These are phyloP conservation scores for Sula dactylatra DNA, from an alignment of 2,113 vertebrate species.

Conservation along the genomic window DNA sequence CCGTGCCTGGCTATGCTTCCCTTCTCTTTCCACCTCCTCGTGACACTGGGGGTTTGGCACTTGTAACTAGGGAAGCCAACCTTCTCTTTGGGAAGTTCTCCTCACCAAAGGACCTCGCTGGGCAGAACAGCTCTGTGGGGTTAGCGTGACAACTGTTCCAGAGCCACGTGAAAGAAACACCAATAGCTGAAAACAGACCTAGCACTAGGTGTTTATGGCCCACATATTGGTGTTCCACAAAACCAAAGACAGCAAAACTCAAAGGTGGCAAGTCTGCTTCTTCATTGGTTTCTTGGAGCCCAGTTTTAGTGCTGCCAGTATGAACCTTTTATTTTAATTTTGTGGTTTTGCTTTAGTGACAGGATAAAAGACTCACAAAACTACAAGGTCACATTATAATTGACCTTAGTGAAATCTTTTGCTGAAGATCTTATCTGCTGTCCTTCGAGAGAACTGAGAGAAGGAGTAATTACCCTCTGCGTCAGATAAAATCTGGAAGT, in stretches of 20 bases:
- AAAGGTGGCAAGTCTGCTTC: background rate
- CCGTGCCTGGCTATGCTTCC: background rate
- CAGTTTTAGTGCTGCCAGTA: background rate
- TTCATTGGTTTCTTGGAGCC: background rate
- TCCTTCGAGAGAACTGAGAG: background rate
- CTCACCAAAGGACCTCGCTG: background rate
- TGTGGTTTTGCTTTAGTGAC: background rate
- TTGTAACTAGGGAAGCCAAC: background rate
- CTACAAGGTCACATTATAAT: background rate
- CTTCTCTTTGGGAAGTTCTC: background rate
- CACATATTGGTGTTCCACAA: background rate
- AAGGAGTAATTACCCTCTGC: background rate
- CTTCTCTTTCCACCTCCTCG: background rate
- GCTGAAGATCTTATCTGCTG: background rate
- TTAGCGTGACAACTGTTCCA: background rate
- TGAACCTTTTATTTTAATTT: background rate
- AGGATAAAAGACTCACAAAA: background rate
- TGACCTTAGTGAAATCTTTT: background rate
- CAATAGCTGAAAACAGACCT: background rate
- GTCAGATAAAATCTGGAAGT: conserved; percentile 2
- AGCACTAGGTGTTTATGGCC: background rate
- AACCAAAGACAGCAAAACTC: background rate
- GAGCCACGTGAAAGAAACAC: background rate
- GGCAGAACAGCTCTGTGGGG: background rate
- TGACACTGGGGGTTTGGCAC: background rate